Conservation (phyloP, 1,140 invertebrate genomes). For the Dreissena polymorpha region DNA sequence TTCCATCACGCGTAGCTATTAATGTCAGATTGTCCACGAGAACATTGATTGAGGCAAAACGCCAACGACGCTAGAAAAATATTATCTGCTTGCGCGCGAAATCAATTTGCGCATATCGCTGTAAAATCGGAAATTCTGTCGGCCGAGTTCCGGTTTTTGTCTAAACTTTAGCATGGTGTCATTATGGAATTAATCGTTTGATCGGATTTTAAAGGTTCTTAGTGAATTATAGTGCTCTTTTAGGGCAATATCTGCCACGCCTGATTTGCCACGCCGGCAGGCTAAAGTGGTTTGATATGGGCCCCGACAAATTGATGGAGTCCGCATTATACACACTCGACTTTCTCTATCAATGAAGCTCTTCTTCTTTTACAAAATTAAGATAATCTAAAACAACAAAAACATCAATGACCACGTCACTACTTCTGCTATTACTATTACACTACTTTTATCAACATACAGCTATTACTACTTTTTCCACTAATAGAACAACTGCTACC, state of each 20-base stretch:
- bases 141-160: constrained; percentile 37
- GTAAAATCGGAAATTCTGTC: constrained; percentile 43
- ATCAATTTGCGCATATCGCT: constrained; percentile 49
- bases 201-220: constrained; percentile 55
- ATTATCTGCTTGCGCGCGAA: not conserved
- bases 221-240: constrained; percentile 59
- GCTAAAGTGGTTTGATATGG: constrained; percentile 38
- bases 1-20: no score
- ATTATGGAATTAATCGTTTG: constrained; percentile 49
- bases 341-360: no score
- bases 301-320: constrained; percentile 6
- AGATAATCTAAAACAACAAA: no score
- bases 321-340: not conserved
- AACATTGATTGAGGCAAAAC: no score
- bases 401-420: no score
- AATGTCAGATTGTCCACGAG: no score
- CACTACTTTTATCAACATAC: no score
- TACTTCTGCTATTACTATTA: no score
- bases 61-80: no score
- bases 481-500: no score
- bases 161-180: constrained; percentile 43
- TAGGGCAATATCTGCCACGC: constrained; percentile 41
- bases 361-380: no score
- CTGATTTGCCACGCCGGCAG: constrained; percentile 40
- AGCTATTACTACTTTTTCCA: no score